These are phyloP conservation scores for Mizuhopecten yessoensis DNA, from an alignment of 1,140 invertebrate genomes.

Conservation along the genomic window DNA sequence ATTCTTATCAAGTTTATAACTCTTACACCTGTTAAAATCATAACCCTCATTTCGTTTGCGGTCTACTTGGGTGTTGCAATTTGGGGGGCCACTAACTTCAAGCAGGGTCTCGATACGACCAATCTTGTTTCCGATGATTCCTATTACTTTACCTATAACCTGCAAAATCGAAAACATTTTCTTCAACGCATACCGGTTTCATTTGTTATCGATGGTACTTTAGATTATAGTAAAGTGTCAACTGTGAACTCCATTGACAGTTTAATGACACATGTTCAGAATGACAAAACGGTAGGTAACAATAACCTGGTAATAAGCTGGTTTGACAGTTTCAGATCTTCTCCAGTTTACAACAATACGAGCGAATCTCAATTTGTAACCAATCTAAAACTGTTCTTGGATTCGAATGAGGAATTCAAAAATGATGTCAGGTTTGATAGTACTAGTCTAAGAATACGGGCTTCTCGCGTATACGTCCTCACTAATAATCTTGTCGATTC, in stretches of 20 bases:
- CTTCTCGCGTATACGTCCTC: constrained; percentile 74
- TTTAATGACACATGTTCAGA: neutral
- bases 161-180: constrained; percentile 44
- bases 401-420: constrained; percentile 84
- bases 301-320: constrained; percentile 51
- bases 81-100: constrained; percentile 90
- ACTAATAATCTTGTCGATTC: constrained; percentile 67
- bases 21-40: constrained; percentile 85
- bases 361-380: constrained; percentile 89
- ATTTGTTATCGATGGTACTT: constrained; percentile 42
- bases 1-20: constrained; percentile 62
- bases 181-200: neutral
- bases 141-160: constrained; percentile 69
- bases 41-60: constrained; percentile 91
- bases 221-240: neutral
- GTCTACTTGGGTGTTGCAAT: constrained; percentile 93
- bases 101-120: constrained; percentile 91
- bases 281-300: constrained; percentile 43
- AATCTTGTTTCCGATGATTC: constrained; percentile 81
- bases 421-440: constrained; percentile 94
- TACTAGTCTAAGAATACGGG: constrained; percentile 90
- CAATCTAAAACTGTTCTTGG: constrained; percentile 89
- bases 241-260: neutral
- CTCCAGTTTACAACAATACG: constrained; percentile 27
- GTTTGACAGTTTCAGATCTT: constrained; percentile 51